phyloP scores from a whole-genome alignment of 2,797 vertebrate species.

The Columba guinea region DNA sequence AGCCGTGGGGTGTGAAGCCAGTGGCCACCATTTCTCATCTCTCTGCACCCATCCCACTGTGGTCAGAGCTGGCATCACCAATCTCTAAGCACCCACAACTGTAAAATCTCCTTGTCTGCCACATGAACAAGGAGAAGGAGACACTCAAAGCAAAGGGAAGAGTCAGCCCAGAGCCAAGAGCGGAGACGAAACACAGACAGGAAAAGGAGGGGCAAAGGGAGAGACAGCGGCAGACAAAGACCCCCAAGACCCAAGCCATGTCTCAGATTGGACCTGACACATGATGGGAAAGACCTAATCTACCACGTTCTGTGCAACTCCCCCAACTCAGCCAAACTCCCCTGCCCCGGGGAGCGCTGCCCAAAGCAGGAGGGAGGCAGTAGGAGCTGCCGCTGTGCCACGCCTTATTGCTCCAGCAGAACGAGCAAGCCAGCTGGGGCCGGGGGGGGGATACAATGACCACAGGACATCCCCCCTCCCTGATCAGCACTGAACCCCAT shows the following conservation, averaged over 20 bases:
- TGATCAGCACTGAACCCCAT: background rate
- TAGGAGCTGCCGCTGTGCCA: background rate
- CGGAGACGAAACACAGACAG: background rate
- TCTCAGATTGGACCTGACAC: background rate
- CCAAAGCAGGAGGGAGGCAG: background rate
- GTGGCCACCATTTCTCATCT: background rate
- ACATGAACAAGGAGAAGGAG: background rate
- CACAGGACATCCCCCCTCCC: background rate
- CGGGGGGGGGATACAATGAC: background rate
- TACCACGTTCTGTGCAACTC: rapidly evolving
- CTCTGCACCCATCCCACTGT: background rate
- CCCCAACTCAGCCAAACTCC: background rate
- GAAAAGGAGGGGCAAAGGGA: background rate
- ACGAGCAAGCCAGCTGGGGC: background rate
- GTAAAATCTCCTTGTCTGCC: background rate
- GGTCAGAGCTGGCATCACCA: background rate
- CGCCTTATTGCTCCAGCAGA: rapidly evolving
- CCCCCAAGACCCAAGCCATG: rapidly evolving
- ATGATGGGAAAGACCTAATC: background rate
- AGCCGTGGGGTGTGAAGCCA: rapidly evolving
- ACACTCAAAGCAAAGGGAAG: background rate
- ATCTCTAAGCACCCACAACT: background rate
- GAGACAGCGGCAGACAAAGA: background rate
- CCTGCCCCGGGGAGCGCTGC: rapidly evolving
- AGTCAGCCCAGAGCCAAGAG: background rate